Conservation (phyloP, 30 jellyfish, hydroid and myxozoan species). For the Chironex yamaguchii region DNA sequence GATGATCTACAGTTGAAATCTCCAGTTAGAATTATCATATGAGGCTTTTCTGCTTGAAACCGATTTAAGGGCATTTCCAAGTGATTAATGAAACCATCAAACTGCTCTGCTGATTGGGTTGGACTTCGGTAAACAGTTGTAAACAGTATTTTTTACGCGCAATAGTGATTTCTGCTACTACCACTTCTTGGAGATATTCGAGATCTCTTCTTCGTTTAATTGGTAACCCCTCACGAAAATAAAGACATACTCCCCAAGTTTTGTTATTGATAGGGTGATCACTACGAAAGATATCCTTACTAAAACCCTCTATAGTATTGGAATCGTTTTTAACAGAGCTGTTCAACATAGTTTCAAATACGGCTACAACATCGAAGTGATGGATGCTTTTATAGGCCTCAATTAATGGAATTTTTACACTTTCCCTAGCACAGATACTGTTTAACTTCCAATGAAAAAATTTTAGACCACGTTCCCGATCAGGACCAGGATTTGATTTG, state of each 20-base stretch:
- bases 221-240: constrained; percentile 61
- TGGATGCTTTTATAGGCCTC: constrained; percentile 24
- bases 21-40: constrained; percentile 42
- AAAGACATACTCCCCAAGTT: constrained; percentile 59
- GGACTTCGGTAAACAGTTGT: constrained; percentile 40
- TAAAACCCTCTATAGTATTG: constrained; percentile 10
- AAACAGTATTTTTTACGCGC: constrained; percentile 30
- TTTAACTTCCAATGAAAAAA: constrained; percentile 9
- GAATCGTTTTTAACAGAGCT: constrained; percentile 15
- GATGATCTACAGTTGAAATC: constrained; percentile 59
- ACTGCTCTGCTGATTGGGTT: constrained; percentile 20
- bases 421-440: constrained; percentile 25
- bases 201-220: constrained; percentile 52
- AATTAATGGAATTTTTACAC: constrained; percentile 17
- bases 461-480: constrained; percentile 5
- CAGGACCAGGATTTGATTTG: constrained; percentile 23
- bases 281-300: constrained; percentile 35
- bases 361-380: constrained; percentile 13
- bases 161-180: constrained; percentile 32
- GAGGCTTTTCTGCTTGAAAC: constrained; percentile 61
- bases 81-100: constrained; percentile 13
- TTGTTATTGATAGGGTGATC: constrained; percentile 1
- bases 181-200: constrained; percentile 8
- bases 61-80: constrained; percentile 33
- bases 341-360: constrained; percentile 33